Base-by-base conservation (phyloP, 2,888 invertebrate genomes). In the Euphydryas editha region DNA sequence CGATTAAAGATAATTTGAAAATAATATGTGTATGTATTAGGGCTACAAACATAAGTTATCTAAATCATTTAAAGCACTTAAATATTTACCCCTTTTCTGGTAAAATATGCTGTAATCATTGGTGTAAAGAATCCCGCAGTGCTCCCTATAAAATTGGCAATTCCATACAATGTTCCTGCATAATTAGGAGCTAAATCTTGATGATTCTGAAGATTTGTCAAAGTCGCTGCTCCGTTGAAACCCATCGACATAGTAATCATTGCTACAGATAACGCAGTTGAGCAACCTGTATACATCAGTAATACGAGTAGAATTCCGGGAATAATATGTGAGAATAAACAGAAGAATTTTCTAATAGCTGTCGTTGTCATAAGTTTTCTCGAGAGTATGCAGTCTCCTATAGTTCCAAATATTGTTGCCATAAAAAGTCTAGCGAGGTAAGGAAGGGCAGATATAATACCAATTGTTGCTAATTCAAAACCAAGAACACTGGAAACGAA, bases 121-220 rank as follows among this genome's bases (percentile, higher is more conserved):
- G 96, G 96, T 0, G 96, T 95, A 68, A 96, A 94, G 78, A 96
- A 95, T 8, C 96, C 96, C 11, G 96, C 94, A 0, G 95, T 94
- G 56, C 95, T 94, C 36, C 96, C 96, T 24, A 96, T 83, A 72
- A 95, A 95, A 76, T 96, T 96, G 56, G 96, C 95, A n/a, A 96
- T 94, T 11, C 96, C 96, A 75, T 96, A 96, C 24, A 96, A 83
- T 13, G 95, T 95, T 5, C 96, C 96, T 0, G 96, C 96, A 79
- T 94, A 96, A 78, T 96, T 96, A 0, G 96, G 96, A 0, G 96
- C 95, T 62, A 96, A 86, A 82, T 96, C 96, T 82, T 96, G 96
- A 66, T 95, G 93, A 71, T 95, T 95, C 77, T 94, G 94, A 70
- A 95, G 84, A 78, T 95, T 95, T 0, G 94, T 94, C 64, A 94